These are phyloP conservation scores for Gadopsis bispinosus DNA, from an alignment of 2,797 vertebrate genomes.

Conservation along the genomic window DNA sequence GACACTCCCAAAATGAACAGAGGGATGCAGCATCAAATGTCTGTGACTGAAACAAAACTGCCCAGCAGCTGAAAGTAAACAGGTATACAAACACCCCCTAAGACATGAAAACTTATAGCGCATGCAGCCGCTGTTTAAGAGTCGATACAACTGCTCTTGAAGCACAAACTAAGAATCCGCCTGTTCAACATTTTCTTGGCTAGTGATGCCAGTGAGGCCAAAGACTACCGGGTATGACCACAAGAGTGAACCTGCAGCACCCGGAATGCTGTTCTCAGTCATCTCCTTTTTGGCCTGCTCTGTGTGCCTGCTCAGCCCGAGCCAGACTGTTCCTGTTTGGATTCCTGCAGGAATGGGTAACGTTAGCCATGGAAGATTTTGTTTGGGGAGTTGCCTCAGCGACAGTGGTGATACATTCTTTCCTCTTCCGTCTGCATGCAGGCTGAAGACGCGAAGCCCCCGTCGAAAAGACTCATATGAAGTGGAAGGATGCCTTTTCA, in stretches of 20 bases:
- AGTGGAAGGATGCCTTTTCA: neutral
- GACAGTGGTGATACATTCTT: conserved; percentile 54
- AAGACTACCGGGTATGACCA: conserved; percentile 39
- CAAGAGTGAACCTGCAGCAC: conserved; percentile 38
- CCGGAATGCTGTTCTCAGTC: conserved; percentile 53
- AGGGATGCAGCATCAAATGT: neutral
- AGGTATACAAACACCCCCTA: neutral
- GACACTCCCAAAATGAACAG: neutral
- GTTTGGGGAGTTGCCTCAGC: conserved; percentile 54
- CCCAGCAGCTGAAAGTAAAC: neutral
- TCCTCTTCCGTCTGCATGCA: conserved; percentile 42
- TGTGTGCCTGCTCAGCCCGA: conserved; percentile 41
- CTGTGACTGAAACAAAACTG: neutral
- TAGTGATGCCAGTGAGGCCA: conserved; percentile 26
- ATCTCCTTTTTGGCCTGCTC: conserved; percentile 74
- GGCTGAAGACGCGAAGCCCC: conserved; percentile 12
- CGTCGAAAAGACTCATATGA: neutral
- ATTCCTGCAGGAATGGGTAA: conserved; percentile 67
- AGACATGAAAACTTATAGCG: no score
- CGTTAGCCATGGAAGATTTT: conserved; percentile 61
- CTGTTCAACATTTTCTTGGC: conserved; percentile 15
- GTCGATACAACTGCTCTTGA: neutral
- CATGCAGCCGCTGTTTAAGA: neutral
- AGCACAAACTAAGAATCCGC: neutral
- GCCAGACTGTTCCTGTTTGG: conserved; percentile 80